Conservation (phyloP, 1,140 invertebrate genomes). For the Apis laboriosa region DNA sequence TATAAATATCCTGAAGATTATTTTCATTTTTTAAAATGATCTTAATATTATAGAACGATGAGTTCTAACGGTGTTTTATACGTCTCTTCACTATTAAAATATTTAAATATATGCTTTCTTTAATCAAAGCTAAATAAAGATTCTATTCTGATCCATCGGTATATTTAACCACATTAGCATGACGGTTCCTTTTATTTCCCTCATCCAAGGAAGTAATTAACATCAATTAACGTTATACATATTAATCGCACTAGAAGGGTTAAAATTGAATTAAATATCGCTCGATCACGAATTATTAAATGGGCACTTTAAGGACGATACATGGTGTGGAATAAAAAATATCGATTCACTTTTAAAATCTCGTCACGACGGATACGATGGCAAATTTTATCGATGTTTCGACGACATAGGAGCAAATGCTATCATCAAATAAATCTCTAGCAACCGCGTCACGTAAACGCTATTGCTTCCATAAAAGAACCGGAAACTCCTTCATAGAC, state of each 20-base stretch:
- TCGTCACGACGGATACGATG: background rate
- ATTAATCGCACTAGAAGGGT: background rate
- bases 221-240: background rate
- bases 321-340: background rate
- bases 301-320: background rate
- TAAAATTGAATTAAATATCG: background rate
- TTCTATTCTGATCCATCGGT: no score
- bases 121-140: no score
- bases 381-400: constrained; percentile 39
- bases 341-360: background rate
- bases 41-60: no score
- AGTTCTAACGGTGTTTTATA: no score
- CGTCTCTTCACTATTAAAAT: no score
- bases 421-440: background rate
- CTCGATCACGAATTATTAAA: background rate
- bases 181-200: no score
- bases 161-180: no score
- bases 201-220: background rate
- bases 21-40: no score
- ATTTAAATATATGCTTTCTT: no score
- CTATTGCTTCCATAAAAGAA: constrained; percentile 20
- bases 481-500: constrained; percentile 35
- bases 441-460: constrained; percentile 45
- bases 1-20: background rate
- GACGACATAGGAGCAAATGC: constrained; percentile 23